These are phyloP conservation scores for Pyralis farinalis DNA, from an alignment of 2,888 invertebrate genomes.

Conservation along the genomic window DNA sequence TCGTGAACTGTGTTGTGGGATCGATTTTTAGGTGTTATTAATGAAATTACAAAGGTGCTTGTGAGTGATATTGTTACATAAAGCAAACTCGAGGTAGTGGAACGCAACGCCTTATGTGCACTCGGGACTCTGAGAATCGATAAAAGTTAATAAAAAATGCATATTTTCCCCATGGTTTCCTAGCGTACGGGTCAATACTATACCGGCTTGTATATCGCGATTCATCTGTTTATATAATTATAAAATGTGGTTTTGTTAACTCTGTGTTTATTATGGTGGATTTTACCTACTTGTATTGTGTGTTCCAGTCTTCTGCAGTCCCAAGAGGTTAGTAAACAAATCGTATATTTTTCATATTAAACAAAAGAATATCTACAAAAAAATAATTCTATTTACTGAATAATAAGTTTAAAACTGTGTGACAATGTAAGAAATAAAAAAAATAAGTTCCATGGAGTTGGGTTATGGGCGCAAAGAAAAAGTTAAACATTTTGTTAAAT, in stretches of 20 bases:
- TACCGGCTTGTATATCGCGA: constrained; percentile 34
- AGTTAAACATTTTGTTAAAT: too few species aligned
- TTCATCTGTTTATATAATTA: constrained; percentile 38
- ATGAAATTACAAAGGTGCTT: constrained; percentile 76
- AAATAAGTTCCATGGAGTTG: too few species aligned
- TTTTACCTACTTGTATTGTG: constrained; percentile 24
- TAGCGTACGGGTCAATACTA: constrained; percentile 57
- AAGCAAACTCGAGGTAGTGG: constrained; percentile 44
- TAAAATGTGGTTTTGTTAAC: constrained; percentile 30
- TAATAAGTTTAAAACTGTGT: too few species aligned
- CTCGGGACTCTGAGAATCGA: constrained; percentile 56
- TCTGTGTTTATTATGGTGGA: constrained; percentile 47
- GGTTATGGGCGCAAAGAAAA: too few species aligned
- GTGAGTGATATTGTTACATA: constrained; percentile 62
- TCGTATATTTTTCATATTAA: constrained; percentile 13
- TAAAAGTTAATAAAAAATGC: constrained; percentile 76
- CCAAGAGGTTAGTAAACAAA: constrained; percentile 66
- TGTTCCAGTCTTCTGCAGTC: constrained; percentile 30
- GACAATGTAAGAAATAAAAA: too few species aligned
- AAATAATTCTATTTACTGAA: neutral
- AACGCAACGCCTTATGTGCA: constrained; percentile 33
- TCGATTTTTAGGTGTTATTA: constrained; percentile 81
- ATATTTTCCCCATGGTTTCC: constrained; percentile 70
- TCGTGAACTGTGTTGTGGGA: constrained; percentile 71
- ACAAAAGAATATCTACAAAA: neutral